A percentile compares a stretch with the other conserved stretches of the same genome.
These are phyloP conservation scores for Austrolebias charrua DNA, from an alignment of 2,797 vertebrate genomes.

Conservation along the genomic window DNA sequence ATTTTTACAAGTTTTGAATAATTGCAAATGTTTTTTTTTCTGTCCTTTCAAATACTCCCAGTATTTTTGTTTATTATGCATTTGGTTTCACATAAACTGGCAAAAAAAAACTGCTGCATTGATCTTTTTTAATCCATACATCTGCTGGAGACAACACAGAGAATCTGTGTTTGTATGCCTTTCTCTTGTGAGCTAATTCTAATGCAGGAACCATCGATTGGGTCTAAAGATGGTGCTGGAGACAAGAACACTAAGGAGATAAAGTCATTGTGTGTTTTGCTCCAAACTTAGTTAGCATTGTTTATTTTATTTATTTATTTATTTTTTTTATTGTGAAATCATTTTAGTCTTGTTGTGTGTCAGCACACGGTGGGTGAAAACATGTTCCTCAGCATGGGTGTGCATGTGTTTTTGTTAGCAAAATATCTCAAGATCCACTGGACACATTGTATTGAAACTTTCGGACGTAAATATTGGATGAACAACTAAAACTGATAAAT, in stretches of 20 bases:
- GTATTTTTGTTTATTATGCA: slow-evolving; percentile 26
- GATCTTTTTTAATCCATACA: slow-evolving; percentile 15
- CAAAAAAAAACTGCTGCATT: slow-evolving; percentile 21
- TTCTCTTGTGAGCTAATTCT: slow-evolving; percentile 9
- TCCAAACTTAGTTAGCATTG: no score
- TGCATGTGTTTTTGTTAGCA: no score
- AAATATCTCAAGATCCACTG: no score
- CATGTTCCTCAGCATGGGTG: no score
- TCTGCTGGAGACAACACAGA: slow-evolving; percentile 21
- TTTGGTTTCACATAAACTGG: slow-evolving; percentile 17
- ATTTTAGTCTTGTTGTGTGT: no score
- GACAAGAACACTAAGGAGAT: not conserved
- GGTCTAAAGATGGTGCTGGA: not conserved
- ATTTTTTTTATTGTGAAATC: no score
- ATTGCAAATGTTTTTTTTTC: not conserved
- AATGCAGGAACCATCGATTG: slow-evolving; percentile 31
- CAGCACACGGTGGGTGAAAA: no score
- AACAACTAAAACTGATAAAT: no score
- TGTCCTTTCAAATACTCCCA: slow-evolving; percentile 8
- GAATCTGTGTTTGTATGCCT: slow-evolving; percentile 15
- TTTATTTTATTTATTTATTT: no score
- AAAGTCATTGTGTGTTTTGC: no score
- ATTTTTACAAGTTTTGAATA: not conserved
- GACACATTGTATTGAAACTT: no score
- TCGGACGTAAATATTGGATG: no score